phyloP scores from a whole-genome alignment of 2,888 invertebrate genomes.

The Caenorhabditis becei region DNA sequence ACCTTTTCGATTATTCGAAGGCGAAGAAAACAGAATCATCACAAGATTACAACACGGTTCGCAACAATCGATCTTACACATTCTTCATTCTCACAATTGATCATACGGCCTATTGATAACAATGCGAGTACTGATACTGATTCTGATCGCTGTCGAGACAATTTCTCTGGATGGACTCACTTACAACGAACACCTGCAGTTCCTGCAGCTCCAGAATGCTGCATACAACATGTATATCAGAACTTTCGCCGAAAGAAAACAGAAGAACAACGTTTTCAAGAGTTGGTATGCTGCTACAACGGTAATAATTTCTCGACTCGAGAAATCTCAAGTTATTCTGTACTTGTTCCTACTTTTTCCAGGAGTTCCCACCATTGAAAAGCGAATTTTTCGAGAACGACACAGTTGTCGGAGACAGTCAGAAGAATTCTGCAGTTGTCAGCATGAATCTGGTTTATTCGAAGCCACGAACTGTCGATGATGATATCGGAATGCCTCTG shows the following conservation, averaged over 20 bases:
- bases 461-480: constrained; percentile 62
- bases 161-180: constrained; percentile 39
- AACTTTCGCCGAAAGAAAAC: constrained; percentile 39
- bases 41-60: constrained; percentile 21
- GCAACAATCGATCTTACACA: constrained; percentile 1
- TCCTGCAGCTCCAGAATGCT: constrained; percentile 51
- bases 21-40: constrained; percentile 4
- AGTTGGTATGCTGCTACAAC: constrained; percentile 54
- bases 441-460: constrained; percentile 48
- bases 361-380: constrained; percentile 57
- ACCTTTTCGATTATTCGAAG: neutral
- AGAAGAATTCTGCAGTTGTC: constrained; percentile 44
- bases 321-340: neutral
- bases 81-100: neutral
- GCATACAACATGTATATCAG: constrained; percentile 53
- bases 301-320: too few species aligned
- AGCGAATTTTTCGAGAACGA: constrained; percentile 59
- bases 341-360: constrained; percentile 17
- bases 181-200: constrained; percentile 55
- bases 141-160: constrained; percentile 25
- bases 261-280: constrained; percentile 45
- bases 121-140: constrained; percentile 14
- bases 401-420: constrained; percentile 48
- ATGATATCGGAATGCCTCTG: constrained; percentile 67
- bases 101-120: constrained; percentile 17